phyloP scores from a whole-genome alignment of 2,888 invertebrate genomes.

The Heliconius ismenius region DNA sequence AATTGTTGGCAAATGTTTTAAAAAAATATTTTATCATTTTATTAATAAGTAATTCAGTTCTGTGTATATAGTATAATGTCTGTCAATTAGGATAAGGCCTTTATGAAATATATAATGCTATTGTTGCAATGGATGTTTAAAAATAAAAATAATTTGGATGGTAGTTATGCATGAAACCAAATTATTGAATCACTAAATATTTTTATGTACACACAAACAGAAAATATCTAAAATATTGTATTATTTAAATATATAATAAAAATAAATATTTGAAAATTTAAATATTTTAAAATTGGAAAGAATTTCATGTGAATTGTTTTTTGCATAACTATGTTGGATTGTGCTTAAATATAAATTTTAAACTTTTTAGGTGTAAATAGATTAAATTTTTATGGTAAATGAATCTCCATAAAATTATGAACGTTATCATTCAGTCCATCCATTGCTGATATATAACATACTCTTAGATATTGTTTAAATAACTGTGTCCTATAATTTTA shows the following conservation, averaged over 20 bases:
- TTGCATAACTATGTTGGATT: background rate
- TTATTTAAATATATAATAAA: background rate
- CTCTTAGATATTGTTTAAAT: constrained; percentile 2
- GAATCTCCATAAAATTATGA: constrained; percentile 7
- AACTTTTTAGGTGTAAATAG: background rate
- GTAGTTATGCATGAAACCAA: background rate
- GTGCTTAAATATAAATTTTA: background rate
- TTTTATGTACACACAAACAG: background rate
- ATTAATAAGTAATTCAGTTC: background rate
- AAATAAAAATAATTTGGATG: background rate
- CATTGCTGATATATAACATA: constrained; percentile 15
- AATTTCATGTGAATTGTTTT: background rate
- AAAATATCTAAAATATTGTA: background rate
- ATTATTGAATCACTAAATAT: background rate
- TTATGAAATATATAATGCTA: background rate
- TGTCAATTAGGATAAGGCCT: constrained; percentile 15
- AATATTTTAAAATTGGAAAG: background rate
- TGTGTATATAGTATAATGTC: background rate
- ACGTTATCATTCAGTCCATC: constrained; percentile 4
- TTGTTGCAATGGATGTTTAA: background rate
- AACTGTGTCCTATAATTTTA: background rate
- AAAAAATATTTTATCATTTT: background rate
- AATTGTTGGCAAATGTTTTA: background rate
- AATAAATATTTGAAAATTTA: no score
- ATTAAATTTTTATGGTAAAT: background rate